Conservation (phyloP, 2,888 invertebrate genomes). For the Drosophila paranaensis region DNA sequence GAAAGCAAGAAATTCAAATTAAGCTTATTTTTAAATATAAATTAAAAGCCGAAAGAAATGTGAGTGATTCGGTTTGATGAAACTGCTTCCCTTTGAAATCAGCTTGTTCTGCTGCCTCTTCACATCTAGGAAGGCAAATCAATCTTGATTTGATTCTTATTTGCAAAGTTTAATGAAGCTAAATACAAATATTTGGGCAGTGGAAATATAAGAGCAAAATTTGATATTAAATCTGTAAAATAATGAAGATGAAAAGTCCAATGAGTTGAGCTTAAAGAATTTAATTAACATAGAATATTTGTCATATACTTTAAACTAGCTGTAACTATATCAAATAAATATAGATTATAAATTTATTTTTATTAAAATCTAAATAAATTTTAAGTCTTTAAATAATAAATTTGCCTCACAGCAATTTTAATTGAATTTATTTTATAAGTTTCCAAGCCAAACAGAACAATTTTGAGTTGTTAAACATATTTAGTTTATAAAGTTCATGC, state of each 20-base stretch:
- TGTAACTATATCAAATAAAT: not conserved
- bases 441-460: not conserved
- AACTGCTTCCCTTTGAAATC: not conserved
- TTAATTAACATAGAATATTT: not conserved
- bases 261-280: not conserved
- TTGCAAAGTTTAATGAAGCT: not conserved
- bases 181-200: not conserved
- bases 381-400: not conserved
- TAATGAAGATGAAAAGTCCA: not conserved
- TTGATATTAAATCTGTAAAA: no score
- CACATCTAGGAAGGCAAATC: not conserved
- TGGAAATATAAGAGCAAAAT: not conserved
- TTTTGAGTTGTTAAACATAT: not conserved
- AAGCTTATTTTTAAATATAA: not conserved
- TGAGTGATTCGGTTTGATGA: not conserved
- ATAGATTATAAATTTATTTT: no score
- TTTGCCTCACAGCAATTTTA: not conserved
- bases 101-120: not conserved
- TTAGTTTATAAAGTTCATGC: not conserved
- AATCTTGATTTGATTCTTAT: no score
- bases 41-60: not conserved
- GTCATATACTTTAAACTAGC: not conserved
- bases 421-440: not conserved
- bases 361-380: not conserved
- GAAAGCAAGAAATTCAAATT: not conserved